These are phyloP conservation scores for Eupithecia subumbrata DNA, from an alignment of 2,888 invertebrate genomes.

Conservation along the genomic window DNA sequence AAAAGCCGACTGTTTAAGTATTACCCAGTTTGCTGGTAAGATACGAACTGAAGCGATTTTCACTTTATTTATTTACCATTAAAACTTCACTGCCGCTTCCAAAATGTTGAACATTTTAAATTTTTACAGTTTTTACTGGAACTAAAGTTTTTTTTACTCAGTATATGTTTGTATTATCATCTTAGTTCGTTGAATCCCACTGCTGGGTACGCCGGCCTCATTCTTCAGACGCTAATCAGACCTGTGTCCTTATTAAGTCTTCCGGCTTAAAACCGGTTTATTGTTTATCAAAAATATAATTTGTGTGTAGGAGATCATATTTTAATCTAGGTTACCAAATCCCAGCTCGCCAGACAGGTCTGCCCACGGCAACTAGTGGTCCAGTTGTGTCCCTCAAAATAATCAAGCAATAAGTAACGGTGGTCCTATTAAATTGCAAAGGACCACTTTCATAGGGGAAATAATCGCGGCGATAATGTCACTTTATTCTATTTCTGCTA, in stretches of 20 bases:
- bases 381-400: neutral
- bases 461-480: neutral
- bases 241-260: neutral
- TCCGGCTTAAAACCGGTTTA: neutral
- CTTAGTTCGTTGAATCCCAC: neutral
- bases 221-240: no score
- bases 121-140: neutral
- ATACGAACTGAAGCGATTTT: constrained; percentile 50
- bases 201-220: neutral
- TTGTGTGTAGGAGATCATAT: neutral
- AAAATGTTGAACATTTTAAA: neutral
- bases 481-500: neutral
- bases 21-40: constrained; percentile 52
- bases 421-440: neutral
- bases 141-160: neutral
- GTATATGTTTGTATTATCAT: neutral
- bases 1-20: constrained; percentile 73
- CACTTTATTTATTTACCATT: neutral
- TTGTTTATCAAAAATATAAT: neutral
- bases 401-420: neutral
- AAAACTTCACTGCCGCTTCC: neutral
- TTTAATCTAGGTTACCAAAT: neutral
- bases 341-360: neutral
- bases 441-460: neutral
- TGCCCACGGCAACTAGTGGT: neutral